Evolutionary conservation across 1,140 invertebrate genomes (phyloP), one percentile per base, ranked within the genome.

Genomic region (Drosophila repletoides): DNA sequence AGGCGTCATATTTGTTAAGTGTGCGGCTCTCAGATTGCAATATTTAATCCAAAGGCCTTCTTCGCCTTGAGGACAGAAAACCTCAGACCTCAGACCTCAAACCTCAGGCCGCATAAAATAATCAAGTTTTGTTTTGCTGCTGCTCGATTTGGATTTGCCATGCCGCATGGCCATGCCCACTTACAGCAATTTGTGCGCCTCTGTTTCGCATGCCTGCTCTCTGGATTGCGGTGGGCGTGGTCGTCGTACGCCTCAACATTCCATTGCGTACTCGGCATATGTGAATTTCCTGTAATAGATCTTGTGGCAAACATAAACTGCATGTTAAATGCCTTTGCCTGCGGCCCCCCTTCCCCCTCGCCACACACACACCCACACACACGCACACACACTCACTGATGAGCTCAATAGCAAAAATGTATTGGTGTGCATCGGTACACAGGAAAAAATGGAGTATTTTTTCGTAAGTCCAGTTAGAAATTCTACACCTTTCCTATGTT

Each of bases 261-360:
- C 52, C 68, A 63, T 65, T 83, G 80, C 80, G 68, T 76, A 70
- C 70, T 83, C 68, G 63, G 69, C 74, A 65, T 84, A 84, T 74
- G 69, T 66, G 77, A 81, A 69, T 81, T 76, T 83, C 77, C 79
- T 81, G 77, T 73, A 83, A 84, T 84, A 84, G 79, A 84, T 84
- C 79, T 84, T 84, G 79, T 68, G 79, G 79, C 79, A 76, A 86
- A 84, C 75, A 86, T 84, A 84, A 86, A 86, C 80, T 84, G 79
- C 79, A 84, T 80, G 80, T 80, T 86, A 84, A 84, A 84, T 84
- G 80, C 79, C 69, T 84, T 75, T 66, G 80, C 79, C 80, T 72
- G 45, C 60, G 74, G 73, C 72, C 40, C n/a, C n/a, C n/a, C n/a
- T n/a, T n/a, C n/a, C n/a, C n/a, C n/a, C n/a, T n/a, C n/a, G n/a